Percentiles rank a stretch among this genome's conserved stretches.
These are phyloP conservation scores for Holocentrus rufus DNA, from an alignment of 2,797 vertebrate species.

Conservation along the genomic window DNA sequence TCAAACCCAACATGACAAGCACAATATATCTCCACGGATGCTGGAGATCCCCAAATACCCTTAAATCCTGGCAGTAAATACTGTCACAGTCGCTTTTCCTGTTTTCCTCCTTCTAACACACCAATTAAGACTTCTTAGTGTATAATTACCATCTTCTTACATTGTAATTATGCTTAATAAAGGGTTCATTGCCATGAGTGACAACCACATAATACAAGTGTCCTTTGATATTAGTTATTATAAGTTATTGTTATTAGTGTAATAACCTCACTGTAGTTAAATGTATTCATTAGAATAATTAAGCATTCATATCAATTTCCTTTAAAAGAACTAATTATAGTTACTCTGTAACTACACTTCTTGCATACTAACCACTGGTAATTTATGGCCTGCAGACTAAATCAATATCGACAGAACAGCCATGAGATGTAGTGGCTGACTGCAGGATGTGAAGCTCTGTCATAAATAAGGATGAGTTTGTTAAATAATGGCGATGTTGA, in stretches of 20 bases:
- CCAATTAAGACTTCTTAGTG: too few species aligned
- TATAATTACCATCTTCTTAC: neutral
- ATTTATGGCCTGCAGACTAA: neutral
- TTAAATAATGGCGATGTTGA: slow-evolving; percentile 13
- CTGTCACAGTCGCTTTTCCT: too few species aligned
- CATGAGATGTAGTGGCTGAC: neutral
- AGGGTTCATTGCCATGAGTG: slow-evolving; percentile 28
- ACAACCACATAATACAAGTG: slow-evolving; percentile 31
- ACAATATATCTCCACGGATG: too few species aligned
- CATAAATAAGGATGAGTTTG: slow-evolving; percentile 21
- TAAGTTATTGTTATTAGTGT: slow-evolving; percentile 23
- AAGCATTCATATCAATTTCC: slow-evolving; percentile 25
- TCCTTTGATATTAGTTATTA: slow-evolving; percentile 38
- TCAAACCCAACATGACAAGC: too few species aligned
- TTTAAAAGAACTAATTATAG: neutral
- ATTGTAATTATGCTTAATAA: slow-evolving; percentile 46
- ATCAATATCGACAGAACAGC: neutral
- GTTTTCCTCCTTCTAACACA: too few species aligned
- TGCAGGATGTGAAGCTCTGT: neutral
- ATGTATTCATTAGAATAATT: slow-evolving; percentile 18
- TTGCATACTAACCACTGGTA: neutral
- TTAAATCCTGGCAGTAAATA: too few species aligned
- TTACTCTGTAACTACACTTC: neutral
- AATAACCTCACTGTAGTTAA: slow-evolving; percentile 35
- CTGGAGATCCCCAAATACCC: too few species aligned